These are phyloP conservation scores for Volucella inflata DNA, from an alignment of 2,888 invertebrate genomes.

Conservation along the genomic window DNA sequence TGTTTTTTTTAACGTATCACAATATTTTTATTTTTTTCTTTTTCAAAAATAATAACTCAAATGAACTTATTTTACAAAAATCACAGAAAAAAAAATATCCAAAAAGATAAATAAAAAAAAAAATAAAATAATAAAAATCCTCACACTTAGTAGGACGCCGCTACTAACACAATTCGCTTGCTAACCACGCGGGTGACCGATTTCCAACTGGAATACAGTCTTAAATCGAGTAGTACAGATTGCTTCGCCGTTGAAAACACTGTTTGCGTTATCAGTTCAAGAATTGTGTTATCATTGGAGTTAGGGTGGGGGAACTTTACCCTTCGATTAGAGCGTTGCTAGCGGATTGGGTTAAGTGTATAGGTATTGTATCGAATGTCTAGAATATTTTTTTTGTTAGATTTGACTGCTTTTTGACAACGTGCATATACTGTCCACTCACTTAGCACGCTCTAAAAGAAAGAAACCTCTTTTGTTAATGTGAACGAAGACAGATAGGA, in stretches of 20 bases:
- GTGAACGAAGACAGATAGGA: no score
- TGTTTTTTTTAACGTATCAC: constrained; percentile 23
- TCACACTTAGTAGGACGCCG: constrained; percentile 32
- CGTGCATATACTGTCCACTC: no score
- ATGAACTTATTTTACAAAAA: constrained; percentile 15
- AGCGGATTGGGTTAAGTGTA: neutral
- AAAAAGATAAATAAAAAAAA: neutral
- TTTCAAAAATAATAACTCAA: neutral
- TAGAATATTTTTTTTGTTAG: no score
- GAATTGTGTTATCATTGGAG: constrained; percentile 46
- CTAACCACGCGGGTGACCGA: constrained; percentile 59
- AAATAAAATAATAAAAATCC: constrained; percentile 2
- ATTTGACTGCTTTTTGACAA: no score
- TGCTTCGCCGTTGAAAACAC: constrained; percentile 40
- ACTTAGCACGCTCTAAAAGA: no score
- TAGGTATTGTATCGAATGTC: neutral
- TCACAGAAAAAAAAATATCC: constrained; percentile 50
- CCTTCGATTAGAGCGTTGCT: constrained; percentile 38
- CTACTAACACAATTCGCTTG: constrained; percentile 36
- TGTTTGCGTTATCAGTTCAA: constrained; percentile 53
- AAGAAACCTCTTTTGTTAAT: no score
- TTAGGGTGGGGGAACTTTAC: constrained; percentile 70
- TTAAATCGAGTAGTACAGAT: constrained; percentile 26
- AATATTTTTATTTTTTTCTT: constrained; percentile 7
- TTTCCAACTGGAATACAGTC: constrained; percentile 57